Percentiles rank a stretch among this genome's conserved stretches.
Conservation (phyloP, 2,888 invertebrate genomes). For the Agonopterix subpropinquella region DNA sequence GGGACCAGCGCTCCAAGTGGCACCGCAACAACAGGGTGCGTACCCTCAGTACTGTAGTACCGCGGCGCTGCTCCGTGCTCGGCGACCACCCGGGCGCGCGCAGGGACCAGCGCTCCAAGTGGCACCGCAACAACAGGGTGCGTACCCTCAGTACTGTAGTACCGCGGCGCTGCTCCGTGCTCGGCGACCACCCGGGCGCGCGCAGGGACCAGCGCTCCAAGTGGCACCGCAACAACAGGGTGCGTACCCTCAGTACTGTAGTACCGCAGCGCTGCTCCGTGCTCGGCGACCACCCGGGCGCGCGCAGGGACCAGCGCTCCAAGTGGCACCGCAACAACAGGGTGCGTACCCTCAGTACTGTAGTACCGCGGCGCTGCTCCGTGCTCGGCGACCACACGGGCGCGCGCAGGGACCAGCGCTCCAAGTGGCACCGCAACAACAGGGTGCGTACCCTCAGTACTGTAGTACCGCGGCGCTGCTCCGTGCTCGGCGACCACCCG, state of each 20-base stretch:
- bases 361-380: conserved; percentile 72
- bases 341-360: conserved; percentile 69
- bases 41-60: neutral
- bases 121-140: conserved; percentile 93
- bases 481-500: conserved; percentile 80
- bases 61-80: conserved; percentile 71
- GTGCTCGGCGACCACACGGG: conserved; percentile 81
- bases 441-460: conserved; percentile 73
- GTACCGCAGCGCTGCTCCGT: conserved; percentile 66
- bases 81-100: conserved; percentile 80
- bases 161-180: conserved; percentile 68
- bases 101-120: conserved; percentile 78
- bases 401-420: conserved; percentile 52
- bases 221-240: conserved; percentile 93
- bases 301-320: conserved; percentile 60
- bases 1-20: conserved; percentile 81
- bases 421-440: conserved; percentile 93
- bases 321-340: conserved; percentile 94
- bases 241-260: conserved; percentile 48
- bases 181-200: conserved; percentile 80
- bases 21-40: conserved; percentile 90
- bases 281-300: conserved; percentile 80
- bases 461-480: conserved; percentile 72
- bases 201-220: conserved; percentile 73
- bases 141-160: conserved; percentile 14